Base-by-base conservation (phyloP, 2,113 vertebrate genomes). In the Progne subis region DNA sequence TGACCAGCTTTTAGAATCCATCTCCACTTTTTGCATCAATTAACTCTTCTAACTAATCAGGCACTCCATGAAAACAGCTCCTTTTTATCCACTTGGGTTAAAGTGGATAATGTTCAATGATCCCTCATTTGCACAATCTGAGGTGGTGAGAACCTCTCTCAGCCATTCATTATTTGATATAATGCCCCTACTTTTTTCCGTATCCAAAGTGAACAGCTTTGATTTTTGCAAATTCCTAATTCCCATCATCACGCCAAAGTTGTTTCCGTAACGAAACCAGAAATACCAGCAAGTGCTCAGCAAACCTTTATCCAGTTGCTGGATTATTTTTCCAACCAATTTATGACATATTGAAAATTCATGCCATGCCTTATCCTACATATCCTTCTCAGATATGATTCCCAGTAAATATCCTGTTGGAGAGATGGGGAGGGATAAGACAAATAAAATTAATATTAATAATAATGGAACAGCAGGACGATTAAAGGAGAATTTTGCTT, bases 291-390 rank as follows among this genome's bases (percentile, higher is more conserved):
- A 77, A 74, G 46, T 12, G n/a, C 59, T 53, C 63, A 77, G 37
- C 28, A 77, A 55, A 50, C 20, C 17, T 83, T 61, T 28, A 46
- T 24, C 47, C 4, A 68, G 5, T 61, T 50, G 9, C 18, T 46
- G 31, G 28, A 25, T 61, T n/a, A 3, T 9, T 39, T 84, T 67
- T 37, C 24, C 14, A n/a, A 23, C 11, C n/a, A 49, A 43, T 59
- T 29, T 12, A 9, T 18, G 20, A 8, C 9, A 12, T 20, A 28
- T 21, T n/a, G 50, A 50, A 41, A 31, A 65, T 53, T 17, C 15
- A 15, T 31, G 5, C 12, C 1, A 2, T 20, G 18, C 4, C 2
- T 90, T 76, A 46, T 44, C 34, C 12, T 56, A 1, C 5, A 4
- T 34, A n/a, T 55, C 59, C 41, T 88, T 43, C 37, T 77, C 8